Base-by-base conservation (phyloP, 1,140 invertebrate species). In the Globodera ellingtonae region DNA sequence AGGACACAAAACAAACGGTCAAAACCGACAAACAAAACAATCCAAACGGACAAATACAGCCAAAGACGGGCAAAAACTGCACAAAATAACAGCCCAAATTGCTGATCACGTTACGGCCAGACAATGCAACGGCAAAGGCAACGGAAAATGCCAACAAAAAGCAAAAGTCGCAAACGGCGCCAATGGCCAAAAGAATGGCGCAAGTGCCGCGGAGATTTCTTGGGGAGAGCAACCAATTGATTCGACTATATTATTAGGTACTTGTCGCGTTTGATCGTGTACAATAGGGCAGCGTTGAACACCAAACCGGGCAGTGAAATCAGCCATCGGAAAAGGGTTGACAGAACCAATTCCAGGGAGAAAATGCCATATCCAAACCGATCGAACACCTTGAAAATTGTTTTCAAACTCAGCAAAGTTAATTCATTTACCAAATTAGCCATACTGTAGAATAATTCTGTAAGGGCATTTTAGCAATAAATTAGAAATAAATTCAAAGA, bases 1-100 rank as follows among this genome's bases (percentile, higher is more conserved):
- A 65, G 52, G 62, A 75, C 48, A 13, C n/a, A 13, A 48, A 75
- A 15, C 15, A 75, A 10, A 18, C 73, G 52, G 24, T 75, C 73
- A 18, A 75, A 15, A 18, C 73, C 73, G 24, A 75, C 48, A 65
- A 62, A 75, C 24, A 75, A 75, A 35, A 70, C 67, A 13, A 70
- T 35, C 67, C n/a, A 70, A 47, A 70, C 67, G 46, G 67, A 70
- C 5, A 21, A 24, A 18, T 10, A 70, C 0, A 70, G 24, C 67
- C 67, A 44, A 70, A 10, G 46, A 10, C 18, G 6, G 67, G 67
- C 67, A 70, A 8, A 35, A 70, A 24, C 24, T 70, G 67, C 1
- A 70, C 8, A 10, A 70, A 47, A 70, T 10, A 70, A 35, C 67
- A 70, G 67, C 3, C 6, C 1, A 70, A 70, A 35, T 44, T 35